phyloP scores from a whole-genome alignment of 2,888 invertebrate species.

The Pegoplata infirma region DNA sequence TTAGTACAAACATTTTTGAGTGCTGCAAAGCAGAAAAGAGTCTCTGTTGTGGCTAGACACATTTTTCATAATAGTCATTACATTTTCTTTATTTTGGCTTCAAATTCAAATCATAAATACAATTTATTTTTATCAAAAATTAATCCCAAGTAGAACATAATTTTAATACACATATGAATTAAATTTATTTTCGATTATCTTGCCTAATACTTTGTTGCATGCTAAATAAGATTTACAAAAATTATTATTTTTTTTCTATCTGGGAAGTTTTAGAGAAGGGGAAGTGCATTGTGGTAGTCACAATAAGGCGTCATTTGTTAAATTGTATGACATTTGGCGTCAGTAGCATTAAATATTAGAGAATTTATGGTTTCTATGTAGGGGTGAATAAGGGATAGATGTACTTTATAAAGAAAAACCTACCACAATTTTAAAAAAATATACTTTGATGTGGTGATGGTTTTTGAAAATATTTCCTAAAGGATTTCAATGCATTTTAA shows the following conservation, averaged over 20 bases:
- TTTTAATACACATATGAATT: slow-evolving; percentile 29
- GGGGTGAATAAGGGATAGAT: slow-evolving; percentile 27
- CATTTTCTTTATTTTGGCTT: too few species aligned
- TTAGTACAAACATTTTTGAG: slow-evolving; percentile 14
- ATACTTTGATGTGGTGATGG: slow-evolving; percentile 28
- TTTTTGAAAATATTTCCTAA: too few species aligned
- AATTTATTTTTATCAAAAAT: slow-evolving; percentile 52
- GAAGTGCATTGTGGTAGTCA: slow-evolving; percentile 4
- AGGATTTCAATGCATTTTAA: too few species aligned
- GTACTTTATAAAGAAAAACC: too few species aligned
- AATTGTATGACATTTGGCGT: slow-evolving; percentile 46
- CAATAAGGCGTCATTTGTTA: slow-evolving; percentile 25
- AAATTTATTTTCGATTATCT: slow-evolving; percentile 47
- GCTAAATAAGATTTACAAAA: background rate
- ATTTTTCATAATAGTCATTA: slow-evolving; percentile 59
- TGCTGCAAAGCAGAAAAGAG: slow-evolving; percentile 44
- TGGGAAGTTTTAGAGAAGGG: background rate
- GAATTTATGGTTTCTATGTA: slow-evolving; percentile 6
- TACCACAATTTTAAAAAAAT: slow-evolving; percentile 7
- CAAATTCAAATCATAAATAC: slow-evolving; percentile 43
- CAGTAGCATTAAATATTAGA: slow-evolving; percentile 18
- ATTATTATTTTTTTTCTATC: too few species aligned
- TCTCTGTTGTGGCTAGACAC: slow-evolving; percentile 59
- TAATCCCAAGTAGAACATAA: slow-evolving; percentile 35
- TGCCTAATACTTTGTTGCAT: slow-evolving; percentile 11